Percentiles rank a stretch among this genome's conserved stretches.
Evolutionary conservation across 2,888 invertebrate genomes (phyloP).

Genomic region (Dasysyrphus tricinctus): DNA sequence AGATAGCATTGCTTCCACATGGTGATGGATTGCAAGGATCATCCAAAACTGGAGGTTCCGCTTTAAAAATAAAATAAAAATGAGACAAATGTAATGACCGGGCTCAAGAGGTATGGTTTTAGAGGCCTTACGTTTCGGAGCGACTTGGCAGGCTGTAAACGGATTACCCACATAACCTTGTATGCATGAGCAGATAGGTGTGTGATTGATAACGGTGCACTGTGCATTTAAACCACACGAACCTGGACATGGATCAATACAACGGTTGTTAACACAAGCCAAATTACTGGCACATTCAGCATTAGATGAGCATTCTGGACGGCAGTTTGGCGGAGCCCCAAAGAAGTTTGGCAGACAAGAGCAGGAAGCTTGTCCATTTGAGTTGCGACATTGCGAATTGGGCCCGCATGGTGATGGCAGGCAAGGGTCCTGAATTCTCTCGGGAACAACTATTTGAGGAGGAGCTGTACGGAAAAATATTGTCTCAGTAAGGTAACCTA

Average conservation of each 20-base stretch:
- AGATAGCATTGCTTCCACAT: slow-evolving; percentile 89
- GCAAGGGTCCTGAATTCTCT: slow-evolving; percentile 84
- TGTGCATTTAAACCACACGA: slow-evolving; percentile 88
- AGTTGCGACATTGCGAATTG: slow-evolving; percentile 87
- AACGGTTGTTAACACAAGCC: slow-evolving; percentile 91
- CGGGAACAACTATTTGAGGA: slow-evolving; percentile 77
- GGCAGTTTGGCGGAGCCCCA: slow-evolving; percentile 89
- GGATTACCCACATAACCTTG: slow-evolving; percentile 90
- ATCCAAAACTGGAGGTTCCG: slow-evolving; percentile 79
- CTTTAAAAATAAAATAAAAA: slow-evolving; percentile 53
- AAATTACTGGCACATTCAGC: slow-evolving; percentile 90
- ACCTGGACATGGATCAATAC: slow-evolving; percentile 91
- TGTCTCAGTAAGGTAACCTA: slow-evolving; percentile 64
- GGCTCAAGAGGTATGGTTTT: slow-evolving; percentile 81
- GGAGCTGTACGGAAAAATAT: slow-evolving; percentile 77
- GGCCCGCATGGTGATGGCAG: slow-evolving; percentile 88
- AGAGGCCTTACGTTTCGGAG: slow-evolving; percentile 83
- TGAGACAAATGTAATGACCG: slow-evolving; percentile 31
- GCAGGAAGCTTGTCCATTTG: slow-evolving; percentile 86
- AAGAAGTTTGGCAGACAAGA: slow-evolving; percentile 87
- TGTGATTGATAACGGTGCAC: slow-evolving; percentile 88
- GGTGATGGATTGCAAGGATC: slow-evolving; percentile 87
- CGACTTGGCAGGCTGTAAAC: slow-evolving; percentile 85
- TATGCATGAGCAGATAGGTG: slow-evolving; percentile 89
- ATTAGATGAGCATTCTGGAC: slow-evolving; percentile 89